Evolutionary conservation across 2,888 invertebrate species (phyloP).

Genomic region (Heliconius hortense): DNA sequence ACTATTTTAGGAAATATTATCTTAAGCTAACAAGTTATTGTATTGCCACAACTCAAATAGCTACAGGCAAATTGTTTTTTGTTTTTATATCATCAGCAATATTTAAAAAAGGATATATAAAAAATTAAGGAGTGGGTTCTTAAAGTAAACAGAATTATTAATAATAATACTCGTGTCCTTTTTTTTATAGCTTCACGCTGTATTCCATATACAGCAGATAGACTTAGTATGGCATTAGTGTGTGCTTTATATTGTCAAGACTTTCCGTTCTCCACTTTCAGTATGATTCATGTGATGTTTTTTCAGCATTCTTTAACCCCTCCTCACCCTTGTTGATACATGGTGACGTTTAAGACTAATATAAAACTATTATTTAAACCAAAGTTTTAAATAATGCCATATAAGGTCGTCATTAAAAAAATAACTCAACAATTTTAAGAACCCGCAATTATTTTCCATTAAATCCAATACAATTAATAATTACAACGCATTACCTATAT

Average conservation of each 20-base stretch:
- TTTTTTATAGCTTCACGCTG: background rate
- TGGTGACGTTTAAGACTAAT: too few relatives aligned
- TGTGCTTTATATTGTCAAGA: too few relatives aligned
- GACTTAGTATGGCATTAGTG: too few relatives aligned
- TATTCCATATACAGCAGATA: too few relatives aligned
- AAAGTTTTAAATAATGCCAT: too few relatives aligned
- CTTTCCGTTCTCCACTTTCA: too few relatives aligned
- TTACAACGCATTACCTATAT: conserved; percentile 17
- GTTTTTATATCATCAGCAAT: background rate
- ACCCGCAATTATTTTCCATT: background rate
- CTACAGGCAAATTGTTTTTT: conserved; percentile 18
- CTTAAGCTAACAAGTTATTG: conserved; percentile 40
- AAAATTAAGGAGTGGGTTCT: background rate
- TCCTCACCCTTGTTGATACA: too few relatives aligned
- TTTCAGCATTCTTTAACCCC: too few relatives aligned
- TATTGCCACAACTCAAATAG: conserved; percentile 30
- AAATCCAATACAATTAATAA: conserved; percentile 6
- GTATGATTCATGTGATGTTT: too few relatives aligned
- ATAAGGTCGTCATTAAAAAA: background rate
- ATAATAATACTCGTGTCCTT: background rate
- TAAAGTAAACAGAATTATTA: background rate
- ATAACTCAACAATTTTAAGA: background rate
- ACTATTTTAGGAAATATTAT: conserved; percentile 45
- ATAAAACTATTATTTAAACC: too few relatives aligned
- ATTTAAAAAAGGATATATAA: background rate